Evolutionary conservation across 2,113 vertebrate species (phyloP).

Genomic region (Atherinomorus stipes): DNA sequence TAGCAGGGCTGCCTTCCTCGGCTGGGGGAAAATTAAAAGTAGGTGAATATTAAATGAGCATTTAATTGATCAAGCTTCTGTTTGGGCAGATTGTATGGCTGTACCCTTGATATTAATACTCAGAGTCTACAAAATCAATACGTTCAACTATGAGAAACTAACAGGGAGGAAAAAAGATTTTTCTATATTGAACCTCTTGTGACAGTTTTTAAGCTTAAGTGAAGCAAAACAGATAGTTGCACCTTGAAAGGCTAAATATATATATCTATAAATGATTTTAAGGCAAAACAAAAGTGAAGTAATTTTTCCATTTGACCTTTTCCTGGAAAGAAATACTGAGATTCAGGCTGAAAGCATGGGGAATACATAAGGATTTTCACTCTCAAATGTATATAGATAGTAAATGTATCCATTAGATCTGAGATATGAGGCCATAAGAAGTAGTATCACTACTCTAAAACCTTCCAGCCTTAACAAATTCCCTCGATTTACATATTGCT

Average conservation of each 20-base stretch:
- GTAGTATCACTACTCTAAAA: neutral
- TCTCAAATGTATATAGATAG: too few species aligned
- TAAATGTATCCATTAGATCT: too few species aligned
- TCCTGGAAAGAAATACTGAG: neutral
- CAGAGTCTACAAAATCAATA: slow-evolving; percentile 67
- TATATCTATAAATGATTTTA: too few species aligned
- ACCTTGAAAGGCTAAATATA: neutral
- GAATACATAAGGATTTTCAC: neutral
- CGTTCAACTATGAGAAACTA: slow-evolving; percentile 29
- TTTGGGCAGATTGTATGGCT: slow-evolving; percentile 54
- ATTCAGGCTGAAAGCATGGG: neutral
- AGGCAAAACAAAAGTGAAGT: too few species aligned
- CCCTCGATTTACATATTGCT: neutral
- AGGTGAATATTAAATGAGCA: slow-evolving; percentile 73
- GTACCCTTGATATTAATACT: slow-evolving; percentile 65
- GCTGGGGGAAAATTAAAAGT: slow-evolving; percentile 49
- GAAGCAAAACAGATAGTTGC: slow-evolving; percentile 15
- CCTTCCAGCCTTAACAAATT: neutral
- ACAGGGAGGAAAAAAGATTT: slow-evolving; percentile 35
- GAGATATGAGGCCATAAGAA: too few species aligned
- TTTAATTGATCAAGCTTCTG: slow-evolving; percentile 70
- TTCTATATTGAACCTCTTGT: slow-evolving; percentile 26
- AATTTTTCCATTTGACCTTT: neutral
- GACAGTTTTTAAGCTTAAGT: slow-evolving; percentile 14
- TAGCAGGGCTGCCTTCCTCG: slow-evolving; percentile 31